Percentiles rank a stretch among this genome's conserved stretches.
Evolutionary conservation across 1,140 invertebrate genomes (phyloP).

Genomic region (Hydropsyche tenuis): DNA sequence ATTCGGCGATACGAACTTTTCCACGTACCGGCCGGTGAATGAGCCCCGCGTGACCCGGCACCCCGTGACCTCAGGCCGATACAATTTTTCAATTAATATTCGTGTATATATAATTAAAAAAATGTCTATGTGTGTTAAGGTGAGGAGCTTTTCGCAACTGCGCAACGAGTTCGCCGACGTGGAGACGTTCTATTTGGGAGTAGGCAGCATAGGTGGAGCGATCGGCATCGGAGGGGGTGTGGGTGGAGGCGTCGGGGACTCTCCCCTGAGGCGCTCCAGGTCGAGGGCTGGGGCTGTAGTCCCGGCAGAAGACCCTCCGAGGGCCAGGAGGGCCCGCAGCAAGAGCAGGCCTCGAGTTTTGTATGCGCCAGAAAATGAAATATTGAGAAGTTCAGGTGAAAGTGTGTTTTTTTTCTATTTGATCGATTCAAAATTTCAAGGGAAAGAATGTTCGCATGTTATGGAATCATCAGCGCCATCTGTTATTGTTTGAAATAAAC

Average conservation of each 20-base stretch:
- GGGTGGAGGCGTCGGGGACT: conserved; percentile 53
- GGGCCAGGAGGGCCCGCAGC: conserved; percentile 72
- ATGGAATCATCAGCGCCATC: too few relatives aligned
- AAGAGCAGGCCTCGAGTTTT: conserved; percentile 80
- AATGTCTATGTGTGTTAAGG: too few relatives aligned
- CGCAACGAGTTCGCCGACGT: conserved; percentile 90
- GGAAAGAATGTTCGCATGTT: too few relatives aligned
- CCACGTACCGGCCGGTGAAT: too few relatives aligned
- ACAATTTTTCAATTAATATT: too few relatives aligned
- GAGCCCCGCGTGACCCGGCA: too few relatives aligned
- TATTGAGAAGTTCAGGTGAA: conserved; percentile 74
- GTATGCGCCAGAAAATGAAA: conserved; percentile 80
- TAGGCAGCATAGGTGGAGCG: conserved; percentile 59
- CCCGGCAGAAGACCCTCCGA: conserved; percentile 44
- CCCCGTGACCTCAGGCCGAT: too few relatives aligned
- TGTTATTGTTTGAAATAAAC: too few relatives aligned
- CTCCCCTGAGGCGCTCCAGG: conserved; percentile 62
- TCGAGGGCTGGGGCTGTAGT: conserved; percentile 56
- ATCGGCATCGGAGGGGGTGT: conserved; percentile 51
- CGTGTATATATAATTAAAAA: too few relatives aligned
- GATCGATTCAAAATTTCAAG: too few relatives aligned
- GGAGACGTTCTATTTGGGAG: conserved; percentile 87
- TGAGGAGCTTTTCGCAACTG: conserved; percentile 89
- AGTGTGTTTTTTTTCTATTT: neutral
- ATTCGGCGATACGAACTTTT: too few relatives aligned